Evolutionary conservation across 1,140 invertebrate genomes (phyloP).

Genomic region (Euura lappo): DNA sequence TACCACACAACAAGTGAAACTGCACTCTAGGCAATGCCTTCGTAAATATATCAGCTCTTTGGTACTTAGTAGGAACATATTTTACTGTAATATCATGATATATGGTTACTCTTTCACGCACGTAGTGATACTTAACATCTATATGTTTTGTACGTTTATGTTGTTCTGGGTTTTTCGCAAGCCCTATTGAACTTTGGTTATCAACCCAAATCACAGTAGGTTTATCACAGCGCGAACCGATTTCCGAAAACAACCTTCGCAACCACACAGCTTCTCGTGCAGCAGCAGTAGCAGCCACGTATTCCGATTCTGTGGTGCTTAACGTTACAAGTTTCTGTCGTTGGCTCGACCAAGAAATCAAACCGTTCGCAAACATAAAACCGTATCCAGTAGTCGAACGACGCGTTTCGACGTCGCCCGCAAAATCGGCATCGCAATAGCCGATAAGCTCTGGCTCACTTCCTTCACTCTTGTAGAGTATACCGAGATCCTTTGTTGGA

Average conservation of each 20-base stretch:
- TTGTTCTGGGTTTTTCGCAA: not conserved
- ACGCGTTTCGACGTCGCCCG: not conserved
- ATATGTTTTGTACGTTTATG: not conserved
- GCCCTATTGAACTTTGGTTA: not conserved
- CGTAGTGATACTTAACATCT: not conserved
- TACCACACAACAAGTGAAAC: not conserved
- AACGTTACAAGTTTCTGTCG: constrained; percentile 11
- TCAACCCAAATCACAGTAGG: not conserved
- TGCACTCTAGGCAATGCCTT: not conserved
- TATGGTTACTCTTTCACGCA: constrained; percentile 7
- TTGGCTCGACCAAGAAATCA: constrained; percentile 12
- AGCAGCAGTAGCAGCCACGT: not conserved
- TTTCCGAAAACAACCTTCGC: not conserved
- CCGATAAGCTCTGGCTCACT: not conserved
- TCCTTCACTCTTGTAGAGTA: constrained; percentile 4
- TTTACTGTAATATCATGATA: not conserved
- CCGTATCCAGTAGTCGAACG: constrained; percentile 13
- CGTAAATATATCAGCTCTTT: constrained; percentile 5
- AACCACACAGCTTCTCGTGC: not conserved
- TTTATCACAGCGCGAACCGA: not conserved
- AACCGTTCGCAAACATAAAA: constrained; percentile 7
- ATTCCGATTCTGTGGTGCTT: not conserved
- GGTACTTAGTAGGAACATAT: not conserved
- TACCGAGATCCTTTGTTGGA: constrained; percentile 14
- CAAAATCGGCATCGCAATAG: constrained; percentile 15